These are phyloP conservation scores for Ptychodera flava DNA, from an alignment of 35 echinoderm and acorn worm genomes.

Conservation along the genomic window DNA sequence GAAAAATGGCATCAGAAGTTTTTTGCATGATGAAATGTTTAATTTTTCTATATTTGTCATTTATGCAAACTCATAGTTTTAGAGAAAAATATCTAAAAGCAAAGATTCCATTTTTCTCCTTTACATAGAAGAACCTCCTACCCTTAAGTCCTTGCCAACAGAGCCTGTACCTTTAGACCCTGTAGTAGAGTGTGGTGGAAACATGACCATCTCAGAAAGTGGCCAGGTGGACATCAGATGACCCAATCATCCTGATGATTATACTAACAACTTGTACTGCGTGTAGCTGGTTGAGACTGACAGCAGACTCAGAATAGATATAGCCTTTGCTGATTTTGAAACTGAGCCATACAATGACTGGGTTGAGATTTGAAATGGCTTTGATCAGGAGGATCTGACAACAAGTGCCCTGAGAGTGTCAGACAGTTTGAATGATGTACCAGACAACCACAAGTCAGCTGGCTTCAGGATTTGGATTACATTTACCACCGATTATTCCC, in stretches of 20 bases:
- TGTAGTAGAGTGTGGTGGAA: slow-evolving; percentile 72
- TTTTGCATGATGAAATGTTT: too few species aligned
- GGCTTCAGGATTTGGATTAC: neutral
- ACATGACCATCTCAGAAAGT: slow-evolving; percentile 20
- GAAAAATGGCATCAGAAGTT: too few species aligned
- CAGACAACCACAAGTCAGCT: neutral
- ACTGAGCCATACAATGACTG: neutral
- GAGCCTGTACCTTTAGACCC: neutral
- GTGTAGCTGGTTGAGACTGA: slow-evolving; percentile 44
- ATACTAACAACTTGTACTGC: slow-evolving; percentile 52
- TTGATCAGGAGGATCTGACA: neutral
- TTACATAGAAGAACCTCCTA: neutral
- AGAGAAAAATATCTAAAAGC: too few species aligned
- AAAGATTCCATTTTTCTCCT: neutral
- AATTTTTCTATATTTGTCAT: too few species aligned
- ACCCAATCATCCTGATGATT: slow-evolving; percentile 57
- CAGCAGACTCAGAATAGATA: slow-evolving; percentile 30
- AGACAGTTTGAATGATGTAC: neutral
- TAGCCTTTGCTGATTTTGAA: slow-evolving; percentile 34
- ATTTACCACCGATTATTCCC: neutral
- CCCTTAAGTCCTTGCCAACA: neutral
- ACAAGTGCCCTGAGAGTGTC: neutral
- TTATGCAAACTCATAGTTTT: too few species aligned
- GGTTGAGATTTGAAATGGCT: neutral
- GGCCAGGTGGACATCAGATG: slow-evolving; percentile 30